Conservation (phyloP, 2,797 vertebrate species). For the Coreius guichenoti region DNA sequence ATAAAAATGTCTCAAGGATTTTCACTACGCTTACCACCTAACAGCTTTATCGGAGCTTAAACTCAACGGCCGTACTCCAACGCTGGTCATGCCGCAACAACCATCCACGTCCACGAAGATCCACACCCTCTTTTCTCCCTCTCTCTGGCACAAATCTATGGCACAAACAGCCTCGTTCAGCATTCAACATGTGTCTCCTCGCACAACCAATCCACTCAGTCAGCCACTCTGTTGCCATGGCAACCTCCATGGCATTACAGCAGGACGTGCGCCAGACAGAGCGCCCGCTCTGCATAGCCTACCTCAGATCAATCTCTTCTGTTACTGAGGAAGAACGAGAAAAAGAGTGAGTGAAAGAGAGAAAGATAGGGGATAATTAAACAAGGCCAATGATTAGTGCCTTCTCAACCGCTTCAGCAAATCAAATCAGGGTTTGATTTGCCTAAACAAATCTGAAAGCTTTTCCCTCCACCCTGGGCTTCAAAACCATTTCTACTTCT, state of each 20-base stretch:
- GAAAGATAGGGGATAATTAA: constrained; percentile 30
- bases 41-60: constrained; percentile 42
- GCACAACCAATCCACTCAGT: constrained; percentile 43
- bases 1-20: constrained; percentile 22
- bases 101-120: constrained; percentile 17
- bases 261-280: constrained; percentile 63
- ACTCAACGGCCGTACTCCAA: not conserved
- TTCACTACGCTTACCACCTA: constrained; percentile 29
- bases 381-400: constrained; percentile 25
- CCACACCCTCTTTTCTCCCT: constrained; percentile 18
- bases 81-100: constrained; percentile 7
- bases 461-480: not conserved
- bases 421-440: constrained; percentile 39
- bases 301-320: constrained; percentile 58
- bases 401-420: constrained; percentile 30
- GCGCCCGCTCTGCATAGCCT: constrained; percentile 49
- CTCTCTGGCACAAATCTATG: not conserved
- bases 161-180: constrained; percentile 31
- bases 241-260: constrained; percentile 72
- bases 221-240: constrained; percentile 75
- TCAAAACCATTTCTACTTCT: constrained; percentile 2
- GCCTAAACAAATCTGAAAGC: constrained; percentile 48
- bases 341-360: constrained; percentile 9
- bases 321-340: constrained; percentile 48
- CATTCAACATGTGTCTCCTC: constrained; percentile 49